Evolutionary conservation across 2,797 vertebrate species (phyloP), one percentile per base, ranked within the genome.

Genomic region (Pipistrellus pipistrellus): DNA sequence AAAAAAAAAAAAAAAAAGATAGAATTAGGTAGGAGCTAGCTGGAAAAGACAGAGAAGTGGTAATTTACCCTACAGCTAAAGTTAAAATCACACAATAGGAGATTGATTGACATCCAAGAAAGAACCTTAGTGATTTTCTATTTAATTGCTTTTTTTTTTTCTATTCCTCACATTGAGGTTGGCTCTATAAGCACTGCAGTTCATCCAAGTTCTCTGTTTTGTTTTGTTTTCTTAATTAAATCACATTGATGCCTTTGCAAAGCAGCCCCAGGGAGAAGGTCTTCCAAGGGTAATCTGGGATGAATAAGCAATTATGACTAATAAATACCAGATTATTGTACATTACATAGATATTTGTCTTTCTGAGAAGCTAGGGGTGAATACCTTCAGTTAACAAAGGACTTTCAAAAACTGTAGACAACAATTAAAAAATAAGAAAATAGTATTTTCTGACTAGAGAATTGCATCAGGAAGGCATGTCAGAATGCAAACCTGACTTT

Each of bases 81-180:
- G 4, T 1, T 92, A 41, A 92, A 92, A 73, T 48, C 48, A 8
- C 27, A 87, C 35, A 72, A 38, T 59, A 18, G 41, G 1, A 69
- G 23, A 84, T 18, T 94, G 66, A 90, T 38, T 84, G 32, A 78
- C 59, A 93, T 51, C 93, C 9, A 55, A 88, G 75, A 15, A 11
- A 91, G 27, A 96, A 46, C 46, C 89, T 14, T 6, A 48, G 92
- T 90, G 59, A 71, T 90, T 93, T 97, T 90, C 2, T 95, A 30
- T 81, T 92, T 93, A 86, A 85, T 10, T 73, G 3, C 20, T 21
- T 55, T 2, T 21, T 21, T 21, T 2, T 8, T 66, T 90, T 4
- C 75, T 96, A 35, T 85, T 32, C 20, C 59, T n/a, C 2, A 41
- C 14, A 41, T 76, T 3, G 2, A 8, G 38, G 59, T 88, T 91